Evolutionary conservation across 2,797 vertebrate species (phyloP).

Genomic region (Sebastes matsubarae): DNA sequence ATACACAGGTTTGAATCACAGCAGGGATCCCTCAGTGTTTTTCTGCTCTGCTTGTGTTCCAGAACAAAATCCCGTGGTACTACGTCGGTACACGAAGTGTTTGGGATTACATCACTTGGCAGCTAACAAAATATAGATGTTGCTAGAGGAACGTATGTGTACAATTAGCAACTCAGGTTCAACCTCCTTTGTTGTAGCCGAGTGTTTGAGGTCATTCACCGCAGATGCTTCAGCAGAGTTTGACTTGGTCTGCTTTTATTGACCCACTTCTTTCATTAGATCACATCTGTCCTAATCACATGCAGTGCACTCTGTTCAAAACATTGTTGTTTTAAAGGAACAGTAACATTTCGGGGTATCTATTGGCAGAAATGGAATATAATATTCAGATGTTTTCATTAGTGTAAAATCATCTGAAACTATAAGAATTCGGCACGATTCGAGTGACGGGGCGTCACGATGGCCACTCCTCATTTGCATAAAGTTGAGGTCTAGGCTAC

Average conservation of each 20-base stretch:
- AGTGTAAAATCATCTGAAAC: too few relatives aligned
- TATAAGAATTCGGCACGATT: too few relatives aligned
- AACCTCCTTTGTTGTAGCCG: constrained; percentile 18
- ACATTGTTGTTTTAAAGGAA: neutral
- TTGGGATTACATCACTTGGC: constrained; percentile 63
- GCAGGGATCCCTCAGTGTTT: constrained; percentile 57
- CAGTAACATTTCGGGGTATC: too few relatives aligned
- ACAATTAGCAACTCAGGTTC: constrained; percentile 56
- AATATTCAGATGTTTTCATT: too few relatives aligned
- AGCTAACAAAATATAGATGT: constrained; percentile 71
- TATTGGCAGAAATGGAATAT: too few relatives aligned
- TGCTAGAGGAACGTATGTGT: constrained; percentile 62
- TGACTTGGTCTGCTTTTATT: constrained; percentile 24
- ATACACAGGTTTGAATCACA: constrained; percentile 38
- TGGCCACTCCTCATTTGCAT: too few relatives aligned
- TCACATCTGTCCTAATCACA: neutral
- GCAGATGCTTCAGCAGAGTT: constrained; percentile 42
- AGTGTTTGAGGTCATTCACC: constrained; percentile 39
- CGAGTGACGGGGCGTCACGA: too few relatives aligned
- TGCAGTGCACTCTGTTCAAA: neutral
- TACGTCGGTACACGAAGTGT: constrained; percentile 46
- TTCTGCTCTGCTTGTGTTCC: constrained; percentile 60
- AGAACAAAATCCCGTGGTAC: constrained; percentile 38
- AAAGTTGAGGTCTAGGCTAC: too few relatives aligned
- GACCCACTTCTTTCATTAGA: constrained; percentile 12